A percentile compares a stretch with the other conserved stretches of the same genome.
Evolutionary conservation across 37 sponge, comb jelly and placozoan genomes (phyloP).

Genomic region (Eunapius fragilis): DNA sequence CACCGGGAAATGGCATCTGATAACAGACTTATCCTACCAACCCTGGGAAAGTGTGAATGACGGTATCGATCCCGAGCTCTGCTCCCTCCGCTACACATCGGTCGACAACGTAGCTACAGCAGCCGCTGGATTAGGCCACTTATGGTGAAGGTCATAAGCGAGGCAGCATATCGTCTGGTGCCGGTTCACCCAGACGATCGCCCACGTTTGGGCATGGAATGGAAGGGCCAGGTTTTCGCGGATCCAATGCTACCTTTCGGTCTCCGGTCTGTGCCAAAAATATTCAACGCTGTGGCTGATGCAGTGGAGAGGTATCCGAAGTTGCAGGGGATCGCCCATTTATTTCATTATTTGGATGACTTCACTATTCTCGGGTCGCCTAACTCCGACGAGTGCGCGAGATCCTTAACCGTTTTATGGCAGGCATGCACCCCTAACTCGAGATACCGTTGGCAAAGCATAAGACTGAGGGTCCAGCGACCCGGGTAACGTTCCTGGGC

Average conservation of each 20-base stretch:
- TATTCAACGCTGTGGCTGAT: slow-evolving; percentile 49
- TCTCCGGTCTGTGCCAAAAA: slow-evolving; percentile 37
- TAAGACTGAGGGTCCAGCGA: slow-evolving; percentile 41
- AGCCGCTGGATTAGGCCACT: background rate
- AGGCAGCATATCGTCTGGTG: slow-evolving; percentile 28
- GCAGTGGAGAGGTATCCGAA: slow-evolving; percentile 10
- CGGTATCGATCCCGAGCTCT: slow-evolving; percentile 24
- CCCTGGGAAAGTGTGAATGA: slow-evolving; percentile 37
- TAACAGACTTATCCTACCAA: slow-evolving; percentile 37
- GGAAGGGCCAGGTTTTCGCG: slow-evolving; percentile 20
- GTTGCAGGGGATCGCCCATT: background rate
- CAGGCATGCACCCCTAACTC: background rate
- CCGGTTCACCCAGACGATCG: slow-evolving; percentile 57
- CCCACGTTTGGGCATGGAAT: slow-evolving; percentile 26
- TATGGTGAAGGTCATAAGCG: slow-evolving; percentile 28
- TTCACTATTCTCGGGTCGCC: slow-evolving; percentile 3
- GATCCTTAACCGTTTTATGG: background rate
- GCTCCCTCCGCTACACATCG: slow-evolving; percentile 13
- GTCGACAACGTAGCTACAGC: slow-evolving; percentile 15
- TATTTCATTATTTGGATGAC: slow-evolving; percentile 48
- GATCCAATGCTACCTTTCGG: slow-evolving; percentile 35
- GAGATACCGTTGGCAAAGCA: slow-evolving; percentile 35
- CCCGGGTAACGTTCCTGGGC: slow-evolving; percentile 29
- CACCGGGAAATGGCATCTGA: slow-evolving; percentile 38
- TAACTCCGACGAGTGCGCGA: background rate